Evolutionary conservation across 2,113 vertebrate species (phyloP).

Genomic region (Fulica atra): DNA sequence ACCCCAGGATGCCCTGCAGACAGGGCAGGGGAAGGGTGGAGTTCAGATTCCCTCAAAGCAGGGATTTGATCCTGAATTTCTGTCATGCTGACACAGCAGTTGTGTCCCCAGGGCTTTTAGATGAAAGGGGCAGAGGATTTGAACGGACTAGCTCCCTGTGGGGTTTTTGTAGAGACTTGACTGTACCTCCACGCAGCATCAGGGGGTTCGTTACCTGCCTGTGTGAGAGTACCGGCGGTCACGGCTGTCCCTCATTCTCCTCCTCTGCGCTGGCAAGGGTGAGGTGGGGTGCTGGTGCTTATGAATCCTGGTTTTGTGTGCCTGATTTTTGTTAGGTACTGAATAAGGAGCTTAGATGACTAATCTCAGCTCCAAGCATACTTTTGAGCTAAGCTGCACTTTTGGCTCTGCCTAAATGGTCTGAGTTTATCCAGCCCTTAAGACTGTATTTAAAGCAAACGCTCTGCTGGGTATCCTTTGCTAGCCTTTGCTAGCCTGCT

Average conservation of each 20-base stretch:
- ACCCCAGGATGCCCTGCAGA: not conserved
- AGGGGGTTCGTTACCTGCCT: not conserved
- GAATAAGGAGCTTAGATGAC: not conserved
- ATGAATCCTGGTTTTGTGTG: not conserved
- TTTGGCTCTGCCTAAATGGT: not conserved
- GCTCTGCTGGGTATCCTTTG: not conserved
- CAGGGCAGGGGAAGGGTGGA: not conserved
- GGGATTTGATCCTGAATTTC: not conserved
- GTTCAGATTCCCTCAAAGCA: not conserved
- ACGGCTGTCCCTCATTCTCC: not conserved
- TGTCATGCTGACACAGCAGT: not conserved
- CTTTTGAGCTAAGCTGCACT: not conserved
- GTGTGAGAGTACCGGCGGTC: not conserved
- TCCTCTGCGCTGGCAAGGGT: not conserved
- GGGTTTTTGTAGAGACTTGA: not conserved
- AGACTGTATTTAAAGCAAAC: not conserved
- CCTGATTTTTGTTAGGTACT: not conserved
- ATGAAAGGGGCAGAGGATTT: not conserved
- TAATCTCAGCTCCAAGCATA: not conserved
- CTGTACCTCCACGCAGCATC: rapidly evolving
- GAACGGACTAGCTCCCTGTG: not conserved
- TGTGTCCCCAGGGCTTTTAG: not conserved
- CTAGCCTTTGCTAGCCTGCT: not conserved
- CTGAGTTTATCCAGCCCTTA: not conserved
- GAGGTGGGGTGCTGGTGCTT: not conserved